Conservation (phyloP, 2,888 invertebrate genomes). For the Eubasilissa splendida region DNA sequence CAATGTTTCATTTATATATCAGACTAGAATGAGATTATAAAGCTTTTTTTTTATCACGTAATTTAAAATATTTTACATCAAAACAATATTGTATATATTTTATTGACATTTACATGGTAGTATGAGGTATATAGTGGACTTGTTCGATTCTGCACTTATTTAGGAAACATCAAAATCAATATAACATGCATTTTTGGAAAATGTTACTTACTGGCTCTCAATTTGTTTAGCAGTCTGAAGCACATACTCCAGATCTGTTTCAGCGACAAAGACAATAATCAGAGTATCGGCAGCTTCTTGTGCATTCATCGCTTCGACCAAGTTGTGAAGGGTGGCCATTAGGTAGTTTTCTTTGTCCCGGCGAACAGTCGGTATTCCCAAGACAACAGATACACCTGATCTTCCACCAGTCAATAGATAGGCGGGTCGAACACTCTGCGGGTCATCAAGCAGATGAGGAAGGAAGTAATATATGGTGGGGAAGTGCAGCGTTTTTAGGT, state of each 20-base stretch:
- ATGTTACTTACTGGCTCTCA: slow-evolving; percentile 77
- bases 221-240: slow-evolving; percentile 83
- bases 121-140: too few relatives aligned
- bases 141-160: too few relatives aligned
- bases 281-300: slow-evolving; percentile 83
- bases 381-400: slow-evolving; percentile 84
- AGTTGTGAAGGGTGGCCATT: slow-evolving; percentile 86
- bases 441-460: slow-evolving; percentile 88
- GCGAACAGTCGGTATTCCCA: slow-evolving; percentile 93
- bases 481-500: slow-evolving; percentile 73
- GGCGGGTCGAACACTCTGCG: slow-evolving; percentile 83
- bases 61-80: too few relatives aligned
- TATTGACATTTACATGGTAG: too few relatives aligned
- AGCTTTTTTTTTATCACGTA: too few relatives aligned
- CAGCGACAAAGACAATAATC: slow-evolving; percentile 90
- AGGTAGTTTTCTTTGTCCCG: slow-evolving; percentile 91
- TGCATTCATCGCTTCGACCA: slow-evolving; percentile 84
- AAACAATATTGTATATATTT: too few relatives aligned
- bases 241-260: slow-evolving; percentile 86
- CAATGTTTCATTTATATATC: too few relatives aligned
- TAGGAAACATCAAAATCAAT: too few relatives aligned
- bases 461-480: slow-evolving; percentile 90
- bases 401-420: slow-evolving; percentile 83
- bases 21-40: too few relatives aligned
- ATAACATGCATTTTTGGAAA: too few relatives aligned